Evolutionary conservation across 1,140 invertebrate species (phyloP), one percentile per base, ranked within the genome.

Genomic region (Drosophila navojoa): DNA sequence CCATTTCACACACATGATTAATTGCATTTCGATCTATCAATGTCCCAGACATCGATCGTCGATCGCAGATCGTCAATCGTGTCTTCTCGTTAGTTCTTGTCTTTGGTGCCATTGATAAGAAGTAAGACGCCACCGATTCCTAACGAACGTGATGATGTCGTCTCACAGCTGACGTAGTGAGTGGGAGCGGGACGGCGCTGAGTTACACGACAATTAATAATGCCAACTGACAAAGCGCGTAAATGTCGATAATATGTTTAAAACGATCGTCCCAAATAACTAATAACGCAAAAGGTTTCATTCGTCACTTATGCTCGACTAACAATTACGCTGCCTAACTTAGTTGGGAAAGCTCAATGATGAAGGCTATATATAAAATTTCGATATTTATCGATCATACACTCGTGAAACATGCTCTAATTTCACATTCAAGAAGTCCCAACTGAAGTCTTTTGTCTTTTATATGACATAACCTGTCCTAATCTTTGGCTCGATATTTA

Each of bases 1-100:
- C 50, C 61, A 61, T 54, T 68, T 68, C 63, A 59, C 49, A 68
- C 44, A 19, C 61, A 87, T 89, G 86, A 80, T 84, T 87, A 80
- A 87, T 87, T 87, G 66, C 79, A 74, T 77, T 84, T 66, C 71
- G 77, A 87, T 86, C 81, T 86, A 87, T 87, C 78, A 86, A 76
- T 73, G 76, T 87, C 72, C 50, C 29, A 45, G n/a, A 9, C 16
- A 9, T 45, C 2, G 42, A 16, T 45, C 42, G 42, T 32, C 1
- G 29, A 45, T 7, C 25, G 49, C 25, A 19, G 15, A 25, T 35
- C 32, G 49, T 22, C 49, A 25, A 52, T 55, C 38, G 54, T 57
- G 38, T 57, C 38, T 52, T 57, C 11, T 15, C 29, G 42, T 45
- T 45, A 2, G 15, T 35, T 40, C 22, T 42, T 55, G 25, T 32